Base-by-base conservation (phyloP, 2,888 invertebrate species). In the Xylocampa areola region DNA sequence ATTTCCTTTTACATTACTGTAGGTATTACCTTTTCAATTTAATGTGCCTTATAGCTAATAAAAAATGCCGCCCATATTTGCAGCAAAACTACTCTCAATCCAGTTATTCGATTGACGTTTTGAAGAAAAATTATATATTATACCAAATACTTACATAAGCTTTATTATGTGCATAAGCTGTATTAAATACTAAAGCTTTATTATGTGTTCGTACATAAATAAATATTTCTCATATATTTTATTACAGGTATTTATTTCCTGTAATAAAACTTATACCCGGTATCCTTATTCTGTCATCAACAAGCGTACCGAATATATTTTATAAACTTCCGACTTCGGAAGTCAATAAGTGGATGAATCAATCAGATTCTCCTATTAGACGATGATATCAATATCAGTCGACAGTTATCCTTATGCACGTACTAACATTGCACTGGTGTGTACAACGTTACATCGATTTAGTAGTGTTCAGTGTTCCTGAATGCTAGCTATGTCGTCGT, bases 401-500 rank as follows among this genome's bases (percentile, higher is more conserved):
- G 21, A 27, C n/a, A 53, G 5, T 14, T 21, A 23, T 11, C 10
- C 2, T 32, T 39, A 40, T 41, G 36, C n/a, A n/a, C n/a, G n/a
- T n/a, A n/a, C n/a, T n/a, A n/a, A n/a, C n/a, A n/a, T 39, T 37
- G 8, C 17, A 1, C 44, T 19, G 14, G n/a, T 32, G 13, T 35
- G 29, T 36, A 30, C 7, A 40, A 36, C 19, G 53, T 59, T 47
- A 48, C 49, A 55, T 59, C 49, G 39, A 41, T 50, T 53, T 21
- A 21, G 14, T 37, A 25, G 37, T 61, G 27, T 61, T 43, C 54
- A 16, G 48, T 37, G 43, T 63, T 44, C 44, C 39, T 29, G 67
- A 66, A 70, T 65, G 54, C 51, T 37, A 33, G 29, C 30, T 36
- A 62, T 65, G 65, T 39, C 64, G 64, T 40, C 40, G 43, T 37